A percentile compares a stretch with the other conserved stretches of the same genome.
Conservation (phyloP, 2,113 vertebrate species). For the Kobus ellipsiprymnus region DNA sequence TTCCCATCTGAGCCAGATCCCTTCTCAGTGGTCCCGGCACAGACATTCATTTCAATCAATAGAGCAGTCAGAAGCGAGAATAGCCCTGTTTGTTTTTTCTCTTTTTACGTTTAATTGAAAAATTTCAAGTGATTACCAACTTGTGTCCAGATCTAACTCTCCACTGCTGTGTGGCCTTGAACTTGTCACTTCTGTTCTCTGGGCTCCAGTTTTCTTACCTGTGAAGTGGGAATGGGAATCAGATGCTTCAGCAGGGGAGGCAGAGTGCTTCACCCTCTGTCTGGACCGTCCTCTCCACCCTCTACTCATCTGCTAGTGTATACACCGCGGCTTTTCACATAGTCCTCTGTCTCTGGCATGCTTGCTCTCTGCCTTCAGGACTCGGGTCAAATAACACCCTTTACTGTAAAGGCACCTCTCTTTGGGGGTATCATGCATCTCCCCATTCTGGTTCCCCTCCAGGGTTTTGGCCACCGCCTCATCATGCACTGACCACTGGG, state of each 20-base stretch:
- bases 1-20: constrained; percentile 85
- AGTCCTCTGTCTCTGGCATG: not conserved
- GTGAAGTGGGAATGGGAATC: not conserved
- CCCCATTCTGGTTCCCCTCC: not conserved
- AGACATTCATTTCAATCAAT: constrained; percentile 86
- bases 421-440: not conserved
- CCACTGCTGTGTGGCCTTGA: not conserved
- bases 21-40: constrained; percentile 80
- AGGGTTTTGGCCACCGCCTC: not conserved
- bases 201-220: not conserved
- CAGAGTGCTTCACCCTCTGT: not conserved
- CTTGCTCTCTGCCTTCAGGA: not conserved
- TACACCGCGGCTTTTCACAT: not conserved
- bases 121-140: constrained; percentile 80
- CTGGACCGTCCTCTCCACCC: not conserved
- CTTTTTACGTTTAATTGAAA: constrained; percentile 85
- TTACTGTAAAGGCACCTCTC: not conserved
- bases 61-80: constrained; percentile 84
- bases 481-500: not conserved
- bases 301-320: not conserved
- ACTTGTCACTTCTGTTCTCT: not conserved
- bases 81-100: constrained; percentile 83
- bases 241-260: not conserved
- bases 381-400: not conserved
- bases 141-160: constrained; percentile 15